Base-by-base conservation (phyloP, 2,113 vertebrate species). In the Ursus arctos region DNA sequence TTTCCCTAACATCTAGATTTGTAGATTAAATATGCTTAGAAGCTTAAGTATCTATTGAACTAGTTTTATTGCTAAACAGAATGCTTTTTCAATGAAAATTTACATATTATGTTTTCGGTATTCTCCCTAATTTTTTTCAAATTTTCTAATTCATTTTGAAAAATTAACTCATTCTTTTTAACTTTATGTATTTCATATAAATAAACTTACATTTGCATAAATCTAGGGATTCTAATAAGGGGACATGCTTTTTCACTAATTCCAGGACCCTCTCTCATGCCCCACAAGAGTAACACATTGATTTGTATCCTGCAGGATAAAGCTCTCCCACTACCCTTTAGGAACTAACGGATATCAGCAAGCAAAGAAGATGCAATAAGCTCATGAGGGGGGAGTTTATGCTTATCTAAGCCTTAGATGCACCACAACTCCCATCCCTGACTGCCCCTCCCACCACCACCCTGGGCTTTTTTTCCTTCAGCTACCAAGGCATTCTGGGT, bases 71-170 rank as follows among this genome's bases (percentile, higher is more conserved):
- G 91, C 10, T 87, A 59, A 21, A 88, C 6, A 24, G 55, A 92
- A 94, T 87, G 57, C 67, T 1, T 87, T 65, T 21, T 86, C 71
- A 77, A 92, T 86, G 26, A 92, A 76, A 83, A 76, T 81, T 74
- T 91, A 92, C 57, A 61, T 88, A 79, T 13, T 33, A 43, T 36
- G 86, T 98, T 98, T 98, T 79, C 67, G 95, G 12, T 40, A 47
- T 22, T 80, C 86, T 84, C 33, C 33, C 10, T 24, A 47, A 40
- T 31, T 26, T 69, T 12, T 88, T 69, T 36, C 53, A 94, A 91
- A 49, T 79, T 92, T 91, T 95, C 79, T 67, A 77, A 77, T 13
- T 93, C 53, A 49, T 28, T 94, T 97, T 85, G 21, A 85, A 96
- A 95, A 95, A 49, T 74, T 33, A 91, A 89, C 14, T 47, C 61